Conservation (phyloP, 2,113 vertebrate species). For the Ameiurus melas region DNA sequence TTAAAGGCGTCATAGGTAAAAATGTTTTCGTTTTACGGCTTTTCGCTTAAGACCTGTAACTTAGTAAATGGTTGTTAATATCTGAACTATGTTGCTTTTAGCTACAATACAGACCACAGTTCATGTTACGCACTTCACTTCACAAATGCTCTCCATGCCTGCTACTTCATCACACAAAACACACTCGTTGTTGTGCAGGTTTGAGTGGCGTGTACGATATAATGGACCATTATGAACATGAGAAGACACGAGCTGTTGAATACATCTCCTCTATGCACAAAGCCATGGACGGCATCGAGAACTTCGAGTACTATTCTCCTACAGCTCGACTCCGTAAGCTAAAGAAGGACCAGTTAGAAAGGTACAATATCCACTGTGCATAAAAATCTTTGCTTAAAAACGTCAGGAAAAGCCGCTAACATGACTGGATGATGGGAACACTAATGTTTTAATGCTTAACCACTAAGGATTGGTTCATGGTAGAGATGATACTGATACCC, state of each 20-base stretch:
- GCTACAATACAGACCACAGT: not conserved
- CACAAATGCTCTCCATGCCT: not conserved
- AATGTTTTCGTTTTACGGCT: not conserved
- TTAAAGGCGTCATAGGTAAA: slow-evolving; percentile 72
- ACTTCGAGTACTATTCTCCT: slow-evolving; percentile 73
- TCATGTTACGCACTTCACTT: not conserved
- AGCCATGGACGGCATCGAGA: slow-evolving; percentile 71
- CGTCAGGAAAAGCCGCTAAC: not conserved
- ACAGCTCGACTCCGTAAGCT: slow-evolving; percentile 59
- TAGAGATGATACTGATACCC: not conserved
- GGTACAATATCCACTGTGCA: slow-evolving; percentile 49
- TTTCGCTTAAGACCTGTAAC: not conserved
- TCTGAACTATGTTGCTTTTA: not conserved
- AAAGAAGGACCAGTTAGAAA: slow-evolving; percentile 63
- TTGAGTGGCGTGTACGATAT: slow-evolving; percentile 74
- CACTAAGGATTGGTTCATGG: not conserved
- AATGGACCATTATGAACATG: slow-evolving; percentile 73
- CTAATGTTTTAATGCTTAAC: not conserved
- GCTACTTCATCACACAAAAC: not conserved
- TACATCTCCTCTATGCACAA: slow-evolving; percentile 75
- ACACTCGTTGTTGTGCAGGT: slow-evolving; percentile 53
- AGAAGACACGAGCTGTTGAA: slow-evolving; percentile 68
- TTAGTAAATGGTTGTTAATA: not conserved
- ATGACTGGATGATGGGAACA: not conserved
- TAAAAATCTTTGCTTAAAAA: not conserved